Conservation (phyloP, 2,797 vertebrate genomes). For the Hephaestus fuliginosus region DNA sequence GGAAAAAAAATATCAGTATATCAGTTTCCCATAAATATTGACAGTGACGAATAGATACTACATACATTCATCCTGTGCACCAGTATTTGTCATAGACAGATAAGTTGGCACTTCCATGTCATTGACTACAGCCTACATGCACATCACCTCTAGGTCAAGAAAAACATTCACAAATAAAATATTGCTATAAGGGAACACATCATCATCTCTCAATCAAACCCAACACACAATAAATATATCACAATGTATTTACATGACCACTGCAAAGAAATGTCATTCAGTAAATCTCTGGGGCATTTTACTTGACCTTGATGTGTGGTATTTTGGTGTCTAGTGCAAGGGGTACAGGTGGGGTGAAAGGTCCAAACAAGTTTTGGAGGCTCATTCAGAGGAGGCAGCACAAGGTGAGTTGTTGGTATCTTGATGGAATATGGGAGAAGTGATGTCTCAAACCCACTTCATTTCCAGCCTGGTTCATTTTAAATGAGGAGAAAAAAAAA, state of each 20-base stretch:
- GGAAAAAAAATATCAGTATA: not conserved
- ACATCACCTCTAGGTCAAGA: not conserved
- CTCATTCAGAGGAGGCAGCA: not conserved
- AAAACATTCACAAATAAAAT: slow-evolving; percentile 11
- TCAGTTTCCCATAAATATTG: not conserved
- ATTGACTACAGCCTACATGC: not conserved
- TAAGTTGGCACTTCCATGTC: no score
- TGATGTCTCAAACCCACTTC: not conserved
- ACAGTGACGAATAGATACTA: not conserved
- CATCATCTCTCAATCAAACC: slow-evolving; percentile 1
- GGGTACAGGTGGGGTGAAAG: not conserved
- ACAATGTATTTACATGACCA: no score
- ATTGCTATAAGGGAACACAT: slow-evolving; percentile 17
- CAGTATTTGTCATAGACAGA: no score
- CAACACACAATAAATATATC: not conserved
- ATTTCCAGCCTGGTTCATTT: not conserved
- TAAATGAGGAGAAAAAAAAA: no score
- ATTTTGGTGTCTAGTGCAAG: not conserved
- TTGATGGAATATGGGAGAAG: not conserved
- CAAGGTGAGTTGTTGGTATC: not conserved
- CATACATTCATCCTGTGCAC: not conserved
- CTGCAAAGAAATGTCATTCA: no score
- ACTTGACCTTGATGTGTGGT: not conserved
- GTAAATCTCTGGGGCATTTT: not conserved
- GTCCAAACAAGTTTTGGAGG: not conserved